These are phyloP conservation scores for Podarcis muralis DNA, from an alignment of 2,113 vertebrate species.

Conservation along the genomic window DNA sequence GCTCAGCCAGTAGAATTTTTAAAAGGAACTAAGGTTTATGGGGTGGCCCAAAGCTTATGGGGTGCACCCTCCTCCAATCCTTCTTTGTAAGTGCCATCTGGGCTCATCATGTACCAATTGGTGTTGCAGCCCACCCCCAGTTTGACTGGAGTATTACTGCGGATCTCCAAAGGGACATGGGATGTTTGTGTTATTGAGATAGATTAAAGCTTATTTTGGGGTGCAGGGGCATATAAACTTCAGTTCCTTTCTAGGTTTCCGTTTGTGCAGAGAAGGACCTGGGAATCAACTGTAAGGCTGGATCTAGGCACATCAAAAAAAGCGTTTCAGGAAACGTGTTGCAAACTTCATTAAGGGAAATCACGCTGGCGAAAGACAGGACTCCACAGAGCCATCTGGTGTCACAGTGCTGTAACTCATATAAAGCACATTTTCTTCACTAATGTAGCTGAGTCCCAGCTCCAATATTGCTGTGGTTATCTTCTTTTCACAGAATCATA, in stretches of 20 bases:
- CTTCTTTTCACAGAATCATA: background rate
- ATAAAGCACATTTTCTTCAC: too few relatives aligned
- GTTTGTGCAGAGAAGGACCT: background rate
- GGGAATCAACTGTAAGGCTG: background rate
- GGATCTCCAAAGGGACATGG: background rate
- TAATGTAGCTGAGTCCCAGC: too few relatives aligned
- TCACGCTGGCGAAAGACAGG: too few relatives aligned
- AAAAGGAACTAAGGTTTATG: background rate
- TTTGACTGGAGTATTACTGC: background rate
- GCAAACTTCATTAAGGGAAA: too few relatives aligned
- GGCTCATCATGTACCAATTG: too few relatives aligned
- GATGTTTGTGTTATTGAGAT: background rate
- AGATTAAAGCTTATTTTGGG: background rate
- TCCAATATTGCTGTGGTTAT: background rate
- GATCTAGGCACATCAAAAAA: too few relatives aligned
- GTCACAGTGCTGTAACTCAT: background rate
- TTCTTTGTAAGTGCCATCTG: background rate
- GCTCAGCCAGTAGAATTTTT: background rate
- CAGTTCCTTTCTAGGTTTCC: background rate
- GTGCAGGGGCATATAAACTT: background rate
- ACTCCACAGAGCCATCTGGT: background rate
- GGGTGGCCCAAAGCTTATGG: background rate
- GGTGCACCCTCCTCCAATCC: background rate
- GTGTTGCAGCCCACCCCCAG: background rate
- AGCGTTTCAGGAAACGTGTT: too few relatives aligned